phyloP scores from a whole-genome alignment of 2,888 invertebrate species.

The Pammene aurita region DNA sequence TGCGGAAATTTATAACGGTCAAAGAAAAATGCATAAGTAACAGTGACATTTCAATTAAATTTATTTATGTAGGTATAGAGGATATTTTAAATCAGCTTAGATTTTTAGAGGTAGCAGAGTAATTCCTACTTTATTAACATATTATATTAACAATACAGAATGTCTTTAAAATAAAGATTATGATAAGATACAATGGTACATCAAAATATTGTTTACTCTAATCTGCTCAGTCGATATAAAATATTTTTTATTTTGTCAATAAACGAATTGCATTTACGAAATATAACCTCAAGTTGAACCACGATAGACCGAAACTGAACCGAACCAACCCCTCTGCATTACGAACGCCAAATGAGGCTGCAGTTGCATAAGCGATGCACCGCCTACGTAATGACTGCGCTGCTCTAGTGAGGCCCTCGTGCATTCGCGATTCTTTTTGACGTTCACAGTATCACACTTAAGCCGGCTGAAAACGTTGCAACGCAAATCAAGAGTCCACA shows the following conservation, averaged over 20 bases:
- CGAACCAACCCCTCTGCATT: constrained; percentile 49
- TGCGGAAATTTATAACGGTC: constrained; percentile 9
- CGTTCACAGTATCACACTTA: background rate
- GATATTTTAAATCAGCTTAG: too few relatives aligned
- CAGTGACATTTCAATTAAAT: too few relatives aligned
- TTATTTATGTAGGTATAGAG: too few relatives aligned
- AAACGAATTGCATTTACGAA: too few relatives aligned
- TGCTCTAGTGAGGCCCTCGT: constrained; percentile 49
- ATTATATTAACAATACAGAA: too few relatives aligned
- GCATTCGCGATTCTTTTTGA: constrained; percentile 10
- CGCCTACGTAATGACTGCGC: constrained; percentile 67
- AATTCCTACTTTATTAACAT: too few relatives aligned
- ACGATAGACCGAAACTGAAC: constrained; percentile 21
- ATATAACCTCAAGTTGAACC: background rate
- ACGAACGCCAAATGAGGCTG: constrained; percentile 78
- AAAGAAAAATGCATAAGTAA: background rate
- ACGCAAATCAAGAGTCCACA: background rate
- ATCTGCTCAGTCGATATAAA: too few relatives aligned
- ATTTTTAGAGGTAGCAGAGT: too few relatives aligned
- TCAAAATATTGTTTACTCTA: too few relatives aligned
- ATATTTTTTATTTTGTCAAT: too few relatives aligned
- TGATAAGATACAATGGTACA: too few relatives aligned
- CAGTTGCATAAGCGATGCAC: constrained; percentile 76
- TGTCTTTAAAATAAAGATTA: too few relatives aligned
- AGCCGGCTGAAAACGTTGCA: background rate